Percentiles rank a stretch among this genome's conserved stretches.
These are phyloP conservation scores for Buphagus erythrorhynchus DNA, from an alignment of 2,797 vertebrate species.

Conservation along the genomic window DNA sequence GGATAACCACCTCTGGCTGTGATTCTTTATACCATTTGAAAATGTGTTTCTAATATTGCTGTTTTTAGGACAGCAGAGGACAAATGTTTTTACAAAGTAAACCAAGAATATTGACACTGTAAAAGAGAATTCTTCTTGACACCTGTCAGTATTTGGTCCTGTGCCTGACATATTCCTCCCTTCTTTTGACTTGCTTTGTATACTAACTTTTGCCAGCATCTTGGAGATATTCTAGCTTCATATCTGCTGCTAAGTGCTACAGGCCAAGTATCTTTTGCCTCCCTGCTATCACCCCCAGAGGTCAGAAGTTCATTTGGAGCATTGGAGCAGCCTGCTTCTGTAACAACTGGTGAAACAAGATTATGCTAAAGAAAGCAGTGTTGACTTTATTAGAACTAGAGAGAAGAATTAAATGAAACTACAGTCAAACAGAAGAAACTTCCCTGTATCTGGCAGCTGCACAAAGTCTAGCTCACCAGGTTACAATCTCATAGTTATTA, in stretches of 20 bases:
- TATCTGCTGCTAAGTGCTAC: background rate
- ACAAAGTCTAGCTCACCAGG: background rate
- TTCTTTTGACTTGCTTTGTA: background rate
- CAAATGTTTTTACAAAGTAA: background rate
- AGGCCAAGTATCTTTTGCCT: background rate
- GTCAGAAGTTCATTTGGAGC: background rate
- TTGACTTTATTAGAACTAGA: constrained; percentile 7
- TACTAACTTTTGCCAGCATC: background rate
- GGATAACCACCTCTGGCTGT: background rate
- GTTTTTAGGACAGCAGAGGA: background rate
- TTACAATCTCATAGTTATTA: constrained; percentile 14
- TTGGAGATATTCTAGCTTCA: background rate
- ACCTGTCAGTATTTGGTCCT: background rate
- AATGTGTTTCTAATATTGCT: constrained; percentile 14
- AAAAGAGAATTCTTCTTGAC: background rate
- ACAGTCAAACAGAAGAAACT: background rate
- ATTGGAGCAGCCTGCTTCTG: background rate
- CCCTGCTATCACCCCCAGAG: background rate
- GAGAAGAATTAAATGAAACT: background rate
- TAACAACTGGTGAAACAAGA: background rate
- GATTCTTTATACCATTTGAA: background rate
- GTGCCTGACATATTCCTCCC: background rate
- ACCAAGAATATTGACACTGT: background rate
- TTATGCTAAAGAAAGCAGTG: background rate
- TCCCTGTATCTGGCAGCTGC: background rate